Conservation (phyloP, 2,797 vertebrate species). For the Micropoecilia bifurca region DNA sequence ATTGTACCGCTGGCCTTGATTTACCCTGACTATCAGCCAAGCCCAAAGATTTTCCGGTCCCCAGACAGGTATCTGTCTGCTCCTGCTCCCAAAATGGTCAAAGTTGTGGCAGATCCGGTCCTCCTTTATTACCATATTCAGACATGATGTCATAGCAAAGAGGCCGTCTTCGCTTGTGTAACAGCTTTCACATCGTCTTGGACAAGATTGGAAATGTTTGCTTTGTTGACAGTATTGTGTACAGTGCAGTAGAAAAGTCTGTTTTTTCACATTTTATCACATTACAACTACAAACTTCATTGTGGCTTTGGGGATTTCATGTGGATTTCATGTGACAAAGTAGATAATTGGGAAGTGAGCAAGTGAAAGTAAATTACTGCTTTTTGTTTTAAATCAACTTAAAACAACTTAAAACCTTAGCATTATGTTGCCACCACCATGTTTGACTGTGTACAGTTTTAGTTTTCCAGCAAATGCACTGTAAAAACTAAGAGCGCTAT, state of each 20-base stretch:
- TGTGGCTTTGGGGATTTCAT: not conserved
- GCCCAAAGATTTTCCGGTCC: constrained; percentile 74
- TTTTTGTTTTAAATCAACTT: not conserved
- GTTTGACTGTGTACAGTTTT: not conserved
- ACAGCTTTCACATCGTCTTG: not conserved
- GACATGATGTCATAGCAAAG: constrained; percentile 35
- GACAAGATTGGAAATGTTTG: not conserved
- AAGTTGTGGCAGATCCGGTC: constrained; percentile 49
- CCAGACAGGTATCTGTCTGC: constrained; percentile 73
- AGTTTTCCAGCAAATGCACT: not conserved
- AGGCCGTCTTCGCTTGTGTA: constrained; percentile 12
- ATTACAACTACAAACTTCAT: not conserved
- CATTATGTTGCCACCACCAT: not conserved
- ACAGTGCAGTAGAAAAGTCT: not conserved
- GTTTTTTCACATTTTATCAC: not conserved
- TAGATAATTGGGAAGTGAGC: not conserved
- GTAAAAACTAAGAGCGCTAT: not conserved
- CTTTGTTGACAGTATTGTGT: not conserved
- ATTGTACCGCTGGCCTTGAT: constrained; percentile 71
- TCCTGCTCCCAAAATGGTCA: constrained; percentile 63
- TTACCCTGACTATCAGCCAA: constrained; percentile 80
- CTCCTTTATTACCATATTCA: constrained; percentile 41
- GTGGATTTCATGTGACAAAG: not conserved
- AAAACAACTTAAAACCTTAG: no score
- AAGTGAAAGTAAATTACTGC: not conserved